A percentile compares a stretch with the other conserved stretches of the same genome.
These are phyloP conservation scores for Ancistrus triradiatus DNA, from an alignment of 2,113 vertebrate genomes.

Conservation along the genomic window DNA sequence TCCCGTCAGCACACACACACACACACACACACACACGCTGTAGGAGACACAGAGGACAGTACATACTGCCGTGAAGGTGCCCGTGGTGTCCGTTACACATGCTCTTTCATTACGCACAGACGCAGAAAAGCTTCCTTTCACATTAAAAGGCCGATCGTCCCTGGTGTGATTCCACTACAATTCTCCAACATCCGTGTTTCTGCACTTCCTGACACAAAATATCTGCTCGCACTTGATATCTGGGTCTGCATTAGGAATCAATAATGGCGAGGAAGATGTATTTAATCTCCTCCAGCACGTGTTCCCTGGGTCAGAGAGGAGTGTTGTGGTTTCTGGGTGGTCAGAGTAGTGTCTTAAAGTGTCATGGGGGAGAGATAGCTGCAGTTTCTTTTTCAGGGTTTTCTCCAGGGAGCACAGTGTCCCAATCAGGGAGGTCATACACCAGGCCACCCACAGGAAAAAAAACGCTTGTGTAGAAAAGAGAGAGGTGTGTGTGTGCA, in stretches of 20 bases:
- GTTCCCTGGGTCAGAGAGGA: constrained; percentile 12
- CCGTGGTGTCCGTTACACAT: constrained; percentile 53
- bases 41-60: constrained; percentile 63
- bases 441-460: constrained; percentile 39
- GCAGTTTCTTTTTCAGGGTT: constrained; percentile 45
- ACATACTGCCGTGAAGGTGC: constrained; percentile 39
- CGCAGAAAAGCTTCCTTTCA: not conserved
- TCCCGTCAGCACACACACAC: constrained; percentile 64
- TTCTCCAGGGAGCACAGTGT: constrained; percentile 47
- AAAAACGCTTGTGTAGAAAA: not conserved
- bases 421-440: constrained; percentile 42
- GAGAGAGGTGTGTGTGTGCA: constrained; percentile 3
- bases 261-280: constrained; percentile 27
- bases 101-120: constrained; percentile 51
- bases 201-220: constrained; percentile 44
- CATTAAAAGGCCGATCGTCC: constrained; percentile 16
- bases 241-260: constrained; percentile 29
- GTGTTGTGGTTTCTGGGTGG: constrained; percentile 36
- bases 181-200: constrained; percentile 31
- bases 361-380: constrained; percentile 11
- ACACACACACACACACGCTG: constrained; percentile 48
- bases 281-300: constrained; percentile 37
- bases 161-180: constrained; percentile 21
- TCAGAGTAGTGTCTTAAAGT: constrained; percentile 13
- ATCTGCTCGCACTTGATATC: constrained; percentile 35